Evolutionary conservation across 2,888 invertebrate species (phyloP).

Genomic region (Cantharis flavilabris): DNA sequence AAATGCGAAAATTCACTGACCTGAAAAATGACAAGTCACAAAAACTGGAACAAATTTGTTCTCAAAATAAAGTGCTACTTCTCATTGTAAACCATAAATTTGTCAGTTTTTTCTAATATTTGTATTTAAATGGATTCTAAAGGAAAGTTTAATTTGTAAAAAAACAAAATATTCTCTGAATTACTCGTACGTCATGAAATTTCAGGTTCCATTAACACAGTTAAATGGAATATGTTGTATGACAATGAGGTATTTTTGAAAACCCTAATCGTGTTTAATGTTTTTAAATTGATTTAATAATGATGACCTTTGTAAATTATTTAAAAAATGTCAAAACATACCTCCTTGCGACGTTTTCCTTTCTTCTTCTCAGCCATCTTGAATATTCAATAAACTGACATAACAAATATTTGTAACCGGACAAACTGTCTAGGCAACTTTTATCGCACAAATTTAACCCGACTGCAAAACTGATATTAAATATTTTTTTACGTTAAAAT

Average conservation of each 20-base stretch:
- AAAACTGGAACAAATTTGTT: neutral
- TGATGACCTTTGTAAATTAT: neutral
- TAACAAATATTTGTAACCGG: neutral
- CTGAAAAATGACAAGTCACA: neutral
- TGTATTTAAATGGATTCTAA: neutral
- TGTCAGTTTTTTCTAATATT: neutral
- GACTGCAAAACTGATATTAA: neutral
- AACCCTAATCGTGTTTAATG: neutral
- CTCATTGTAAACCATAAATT: neutral
- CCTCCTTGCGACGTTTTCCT: slow-evolving; percentile 67
- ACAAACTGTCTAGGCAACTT: neutral
- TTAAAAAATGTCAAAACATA: slow-evolving; percentile 48
- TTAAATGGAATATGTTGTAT: neutral
- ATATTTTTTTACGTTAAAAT: neutral
- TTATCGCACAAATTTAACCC: neutral
- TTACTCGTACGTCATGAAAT: neutral
- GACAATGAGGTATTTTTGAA: neutral
- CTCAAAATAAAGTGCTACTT: neutral
- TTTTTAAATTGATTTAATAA: neutral
- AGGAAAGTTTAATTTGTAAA: neutral
- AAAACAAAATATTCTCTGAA: neutral
- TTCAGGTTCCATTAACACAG: neutral
- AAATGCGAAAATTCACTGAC: neutral
- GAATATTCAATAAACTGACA: slow-evolving; percentile 18
- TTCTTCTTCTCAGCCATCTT: slow-evolving; percentile 69